phyloP scores from a whole-genome alignment of 2,888 invertebrate genomes.

The Sarcophaga variegata region DNA sequence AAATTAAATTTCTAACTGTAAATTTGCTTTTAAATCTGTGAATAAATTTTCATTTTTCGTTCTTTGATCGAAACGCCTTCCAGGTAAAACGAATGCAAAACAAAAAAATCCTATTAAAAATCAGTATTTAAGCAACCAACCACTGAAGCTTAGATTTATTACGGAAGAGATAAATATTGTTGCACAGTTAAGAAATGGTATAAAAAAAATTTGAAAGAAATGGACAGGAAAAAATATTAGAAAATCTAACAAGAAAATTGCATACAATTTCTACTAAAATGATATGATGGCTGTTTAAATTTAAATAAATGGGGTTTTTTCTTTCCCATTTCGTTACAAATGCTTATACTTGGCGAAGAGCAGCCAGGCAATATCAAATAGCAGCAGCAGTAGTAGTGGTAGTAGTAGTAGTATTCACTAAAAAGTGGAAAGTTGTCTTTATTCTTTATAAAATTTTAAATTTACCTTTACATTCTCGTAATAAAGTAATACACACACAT shows the following conservation, averaged over 20 bases:
- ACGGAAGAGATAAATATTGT: conserved; percentile 29
- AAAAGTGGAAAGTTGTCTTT: too few species aligned
- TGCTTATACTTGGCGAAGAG: not conserved
- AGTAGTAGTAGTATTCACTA: too few species aligned
- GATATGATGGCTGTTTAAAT: conserved; percentile 28
- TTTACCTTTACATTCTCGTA: too few species aligned
- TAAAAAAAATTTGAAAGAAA: not conserved
- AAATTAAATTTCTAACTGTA: conserved; percentile 20
- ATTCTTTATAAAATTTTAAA: too few species aligned
- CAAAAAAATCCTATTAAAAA: conserved; percentile 7
- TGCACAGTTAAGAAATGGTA: not conserved
- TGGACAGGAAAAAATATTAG: not conserved
- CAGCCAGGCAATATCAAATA: too few species aligned
- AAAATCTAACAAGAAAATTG: conserved; percentile 24
- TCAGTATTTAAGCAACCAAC: not conserved
- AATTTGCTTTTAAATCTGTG: conserved; percentile 1
- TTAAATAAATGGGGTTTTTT: conserved; percentile 3
- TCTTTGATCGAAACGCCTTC: conserved; percentile 28
- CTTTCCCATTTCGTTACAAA: not conserved
- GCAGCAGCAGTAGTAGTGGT: too few species aligned
- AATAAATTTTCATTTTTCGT: conserved; percentile 3
- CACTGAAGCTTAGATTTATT: conserved; percentile 47
- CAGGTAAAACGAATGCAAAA: not conserved
- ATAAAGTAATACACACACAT: not conserved
- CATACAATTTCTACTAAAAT: conserved; percentile 21